A percentile compares a stretch with the other conserved stretches of the same genome.
Evolutionary conservation across 2,888 invertebrate species (phyloP).

Genomic region (Acrobasis consociella): DNA sequence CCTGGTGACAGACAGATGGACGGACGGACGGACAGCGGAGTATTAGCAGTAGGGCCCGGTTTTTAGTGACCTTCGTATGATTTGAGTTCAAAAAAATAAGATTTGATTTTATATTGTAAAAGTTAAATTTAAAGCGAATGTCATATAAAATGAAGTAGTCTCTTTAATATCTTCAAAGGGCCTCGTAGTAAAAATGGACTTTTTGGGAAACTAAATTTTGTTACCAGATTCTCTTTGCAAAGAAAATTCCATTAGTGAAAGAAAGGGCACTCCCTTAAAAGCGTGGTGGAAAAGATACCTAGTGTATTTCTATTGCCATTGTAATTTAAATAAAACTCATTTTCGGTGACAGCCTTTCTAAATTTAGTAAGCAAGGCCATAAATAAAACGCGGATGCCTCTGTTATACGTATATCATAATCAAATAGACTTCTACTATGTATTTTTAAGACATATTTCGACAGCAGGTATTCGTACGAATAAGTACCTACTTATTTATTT

Average conservation of each 20-base stretch:
- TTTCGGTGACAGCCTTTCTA: conserved; percentile 34
- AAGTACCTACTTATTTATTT: too few species aligned
- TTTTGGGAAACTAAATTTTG: conserved; percentile 43
- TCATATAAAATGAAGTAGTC: conserved; percentile 30
- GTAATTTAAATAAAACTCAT: conserved; percentile 38
- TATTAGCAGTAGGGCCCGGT: too few species aligned
- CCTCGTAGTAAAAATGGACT: conserved; percentile 37
- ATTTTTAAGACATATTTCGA: too few species aligned
- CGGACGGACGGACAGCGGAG: too few species aligned
- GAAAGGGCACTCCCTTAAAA: conserved; percentile 42
- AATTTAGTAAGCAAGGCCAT: conserved; percentile 23
- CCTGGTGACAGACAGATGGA: too few species aligned
- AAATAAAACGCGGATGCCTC: conserved; percentile 1
- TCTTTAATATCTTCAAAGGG: conserved; percentile 37
- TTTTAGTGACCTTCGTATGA: too few species aligned
- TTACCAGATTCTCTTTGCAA: conserved; percentile 45
- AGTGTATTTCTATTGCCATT: conserved; percentile 29
- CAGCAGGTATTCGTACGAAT: too few species aligned
- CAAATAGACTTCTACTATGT: too few species aligned
- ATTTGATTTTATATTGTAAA: conserved; percentile 15
- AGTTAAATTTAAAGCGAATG: conserved; percentile 27
- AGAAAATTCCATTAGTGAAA: conserved; percentile 47
- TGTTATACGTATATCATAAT: too few species aligned
- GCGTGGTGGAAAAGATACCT: conserved; percentile 28
- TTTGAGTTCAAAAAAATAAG: neutral